Evolutionary conservation across 2,113 vertebrate species (phyloP).

Genomic region (Falco punctatus): DNA sequence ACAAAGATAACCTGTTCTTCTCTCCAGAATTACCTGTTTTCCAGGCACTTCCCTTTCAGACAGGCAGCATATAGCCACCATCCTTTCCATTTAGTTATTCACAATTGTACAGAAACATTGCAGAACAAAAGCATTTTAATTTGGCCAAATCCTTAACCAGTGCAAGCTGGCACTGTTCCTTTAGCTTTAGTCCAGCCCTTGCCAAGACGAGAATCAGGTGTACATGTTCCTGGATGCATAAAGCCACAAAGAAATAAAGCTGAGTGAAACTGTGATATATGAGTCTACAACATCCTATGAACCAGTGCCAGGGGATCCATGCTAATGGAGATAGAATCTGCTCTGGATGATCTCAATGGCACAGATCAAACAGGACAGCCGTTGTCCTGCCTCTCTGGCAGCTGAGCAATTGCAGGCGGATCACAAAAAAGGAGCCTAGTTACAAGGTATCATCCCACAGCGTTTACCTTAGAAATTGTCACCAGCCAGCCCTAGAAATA

Average conservation of each 20-base stretch:
- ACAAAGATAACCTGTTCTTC: neutral
- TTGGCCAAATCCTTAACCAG: neutral
- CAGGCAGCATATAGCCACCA: neutral
- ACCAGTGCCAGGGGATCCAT: neutral
- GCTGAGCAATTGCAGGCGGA: neutral
- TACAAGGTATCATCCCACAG: neutral
- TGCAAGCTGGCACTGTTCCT: neutral
- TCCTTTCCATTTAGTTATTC: neutral
- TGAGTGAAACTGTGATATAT: neutral
- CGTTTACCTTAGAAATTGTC: neutral
- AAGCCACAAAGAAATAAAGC: neutral
- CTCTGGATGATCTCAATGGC: accelerated
- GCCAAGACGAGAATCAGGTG: neutral
- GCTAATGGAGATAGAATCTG: neutral
- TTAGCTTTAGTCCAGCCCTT: neutral
- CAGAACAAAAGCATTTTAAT: neutral
- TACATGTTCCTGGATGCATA: neutral
- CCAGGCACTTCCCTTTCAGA: neutral
- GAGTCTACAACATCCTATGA: neutral
- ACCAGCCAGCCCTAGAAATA: neutral
- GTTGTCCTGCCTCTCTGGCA: neutral
- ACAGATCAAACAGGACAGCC: neutral
- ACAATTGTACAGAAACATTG: neutral
- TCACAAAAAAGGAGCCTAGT: neutral
- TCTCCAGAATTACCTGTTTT: neutral